Evolutionary conservation across 2,797 vertebrate genomes (phyloP).

Genomic region (Coranthus polyacanthus): DNA sequence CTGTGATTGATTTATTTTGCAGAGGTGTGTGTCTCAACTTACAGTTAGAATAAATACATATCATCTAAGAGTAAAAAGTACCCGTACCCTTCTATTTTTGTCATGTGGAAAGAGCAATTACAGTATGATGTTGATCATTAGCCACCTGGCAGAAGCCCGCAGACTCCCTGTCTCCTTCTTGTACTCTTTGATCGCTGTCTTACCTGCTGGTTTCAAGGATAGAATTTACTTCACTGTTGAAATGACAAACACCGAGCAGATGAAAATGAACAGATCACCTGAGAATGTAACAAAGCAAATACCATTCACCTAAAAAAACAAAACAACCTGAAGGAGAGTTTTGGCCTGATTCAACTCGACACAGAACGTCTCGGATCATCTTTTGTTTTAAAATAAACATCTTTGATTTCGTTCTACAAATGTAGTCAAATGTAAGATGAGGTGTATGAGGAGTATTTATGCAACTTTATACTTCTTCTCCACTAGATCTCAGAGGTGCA

Average conservation of each 20-base stretch:
- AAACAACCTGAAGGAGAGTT: not conserved
- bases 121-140: constrained; percentile 64
- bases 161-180: constrained; percentile 63
- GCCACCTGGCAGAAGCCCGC: constrained; percentile 67
- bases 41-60: constrained; percentile 48
- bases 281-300: constrained; percentile 1
- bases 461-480: no score
- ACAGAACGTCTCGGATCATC: no score
- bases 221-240: constrained; percentile 56
- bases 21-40: constrained; percentile 4
- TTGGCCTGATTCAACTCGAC: not conserved
- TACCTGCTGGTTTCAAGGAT: constrained; percentile 61
- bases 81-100: constrained; percentile 65
- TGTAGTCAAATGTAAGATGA: no score
- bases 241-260: constrained; percentile 40
- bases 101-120: constrained; percentile 61
- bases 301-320: not conserved
- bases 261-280: not conserved
- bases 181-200: constrained; percentile 62
- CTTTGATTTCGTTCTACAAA: no score
- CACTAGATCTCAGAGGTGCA: no score
- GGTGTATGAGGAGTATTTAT: no score
- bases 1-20: constrained; percentile 41
- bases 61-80: constrained; percentile 53
- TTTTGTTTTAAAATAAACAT: no score